phyloP scores from a whole-genome alignment of 2,113 vertebrate species.

The Ochotona curzoniae region DNA sequence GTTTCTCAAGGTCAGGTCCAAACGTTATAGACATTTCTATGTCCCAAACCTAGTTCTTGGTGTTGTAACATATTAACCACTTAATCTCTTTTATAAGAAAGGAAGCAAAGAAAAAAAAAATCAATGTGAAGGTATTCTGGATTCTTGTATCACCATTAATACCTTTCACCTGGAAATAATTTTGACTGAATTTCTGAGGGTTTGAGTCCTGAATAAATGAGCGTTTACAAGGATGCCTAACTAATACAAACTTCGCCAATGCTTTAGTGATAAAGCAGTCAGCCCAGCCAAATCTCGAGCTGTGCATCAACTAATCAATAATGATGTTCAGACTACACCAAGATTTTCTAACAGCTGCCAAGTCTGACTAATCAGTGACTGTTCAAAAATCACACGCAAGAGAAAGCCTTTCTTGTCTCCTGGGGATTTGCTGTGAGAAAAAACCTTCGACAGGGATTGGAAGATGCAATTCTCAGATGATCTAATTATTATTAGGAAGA shows the following conservation, averaged over 20 bases:
- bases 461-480: conserved; percentile 77
- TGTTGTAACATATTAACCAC: neutral
- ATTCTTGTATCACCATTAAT: neutral
- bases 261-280: conserved; percentile 71
- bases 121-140: neutral
- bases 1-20: neutral
- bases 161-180: conserved; percentile 45
- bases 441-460: conserved; percentile 55
- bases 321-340: conserved; percentile 67
- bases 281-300: conserved; percentile 73
- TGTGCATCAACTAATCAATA: conserved; percentile 85
- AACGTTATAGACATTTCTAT: neutral
- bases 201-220: conserved; percentile 62
- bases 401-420: conserved; percentile 75
- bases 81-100: neutral
- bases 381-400: conserved; percentile 81
- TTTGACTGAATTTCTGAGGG: conserved; percentile 60
- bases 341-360: conserved; percentile 85
- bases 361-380: conserved; percentile 81
- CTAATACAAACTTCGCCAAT: conserved; percentile 60
- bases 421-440: conserved; percentile 74
- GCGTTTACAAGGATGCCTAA: conserved; percentile 60
- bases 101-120: neutral
- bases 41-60: neutral
- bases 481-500: conserved; percentile 82